Conservation (phyloP, 2,113 vertebrate species). For the Rana temporaria region DNA sequence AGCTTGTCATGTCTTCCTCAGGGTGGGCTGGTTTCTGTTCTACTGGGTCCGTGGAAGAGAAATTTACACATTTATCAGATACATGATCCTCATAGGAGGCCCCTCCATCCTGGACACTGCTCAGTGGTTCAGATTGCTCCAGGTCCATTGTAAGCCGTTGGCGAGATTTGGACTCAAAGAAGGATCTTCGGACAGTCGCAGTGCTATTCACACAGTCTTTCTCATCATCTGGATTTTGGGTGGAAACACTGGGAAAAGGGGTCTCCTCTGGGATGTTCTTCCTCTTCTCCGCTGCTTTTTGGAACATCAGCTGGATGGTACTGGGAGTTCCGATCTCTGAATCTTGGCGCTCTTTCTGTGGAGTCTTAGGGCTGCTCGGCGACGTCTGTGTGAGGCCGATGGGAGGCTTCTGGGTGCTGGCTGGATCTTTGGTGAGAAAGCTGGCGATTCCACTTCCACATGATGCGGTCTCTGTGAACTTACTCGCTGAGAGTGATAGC, state of each 20-base stretch:
- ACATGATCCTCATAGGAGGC: too few species aligned
- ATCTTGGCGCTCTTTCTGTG: constrained; percentile 60
- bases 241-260: neutral
- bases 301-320: constrained; percentile 85
- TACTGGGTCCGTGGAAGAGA: too few species aligned
- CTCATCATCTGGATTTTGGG: too few species aligned
- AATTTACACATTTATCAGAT: too few species aligned
- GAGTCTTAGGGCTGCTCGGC: neutral
- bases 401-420: constrained; percentile 62
- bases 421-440: constrained; percentile 78
- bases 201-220: neutral
- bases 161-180: constrained; percentile 63
- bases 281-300: constrained; percentile 78
- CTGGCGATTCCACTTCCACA: constrained; percentile 75
- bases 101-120: neutral
- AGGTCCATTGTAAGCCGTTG: neutral
- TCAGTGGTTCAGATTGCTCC: neutral
- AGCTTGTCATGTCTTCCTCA: constrained; percentile 76
- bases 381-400: neutral
- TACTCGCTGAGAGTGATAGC: constrained; percentile 85
- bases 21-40: neutral
- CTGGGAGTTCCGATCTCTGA: constrained; percentile 60
- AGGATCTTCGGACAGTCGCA: neutral
- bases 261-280: constrained; percentile 59
- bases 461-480: constrained; percentile 78